These are phyloP conservation scores for Meiosimyza decipiens DNA, from an alignment of 2,888 invertebrate genomes.

Conservation along the genomic window DNA sequence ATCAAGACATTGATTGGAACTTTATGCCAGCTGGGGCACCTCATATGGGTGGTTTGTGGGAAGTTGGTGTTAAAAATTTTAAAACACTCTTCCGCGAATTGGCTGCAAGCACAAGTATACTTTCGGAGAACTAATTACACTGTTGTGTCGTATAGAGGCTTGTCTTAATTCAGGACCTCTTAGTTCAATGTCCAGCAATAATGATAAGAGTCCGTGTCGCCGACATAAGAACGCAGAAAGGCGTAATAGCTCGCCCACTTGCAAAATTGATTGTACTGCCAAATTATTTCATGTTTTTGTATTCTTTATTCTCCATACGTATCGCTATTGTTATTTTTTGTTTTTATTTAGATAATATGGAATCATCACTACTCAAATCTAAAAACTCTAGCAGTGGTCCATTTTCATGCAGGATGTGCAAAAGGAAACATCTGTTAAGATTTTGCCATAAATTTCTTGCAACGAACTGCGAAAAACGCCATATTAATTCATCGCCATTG, in stretches of 20 bases:
- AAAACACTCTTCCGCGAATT: background rate
- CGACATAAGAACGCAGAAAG: constrained; percentile 14
- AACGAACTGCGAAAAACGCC: too few relatives aligned
- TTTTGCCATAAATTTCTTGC: too few relatives aligned
- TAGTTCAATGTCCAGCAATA: background rate
- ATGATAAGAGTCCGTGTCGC: constrained; percentile 23
- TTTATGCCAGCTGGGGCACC: constrained; percentile 29
- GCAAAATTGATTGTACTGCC: constrained; percentile 20
- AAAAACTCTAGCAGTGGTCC: too few relatives aligned
- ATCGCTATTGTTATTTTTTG: too few relatives aligned
- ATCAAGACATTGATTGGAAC: constrained; percentile 9
- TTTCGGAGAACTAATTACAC: constrained; percentile 5
- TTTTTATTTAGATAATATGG: too few relatives aligned
- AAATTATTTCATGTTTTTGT: background rate
- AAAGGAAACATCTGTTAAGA: too few relatives aligned
- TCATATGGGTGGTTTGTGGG: constrained; percentile 33
- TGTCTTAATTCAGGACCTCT: constrained; percentile 12
- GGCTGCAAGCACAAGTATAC: background rate
- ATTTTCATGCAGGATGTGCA: too few relatives aligned
- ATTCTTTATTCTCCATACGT: too few relatives aligned
- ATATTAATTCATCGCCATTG: too few relatives aligned
- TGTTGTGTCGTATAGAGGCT: background rate
- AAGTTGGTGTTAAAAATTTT: constrained; percentile 19
- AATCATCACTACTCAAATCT: too few relatives aligned
- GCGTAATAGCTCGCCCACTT: constrained; percentile 23